A percentile compares a stretch with the other conserved stretches of the same genome.
Conservation (phyloP, 2,113 vertebrate species). For the Hystrix cristata region DNA sequence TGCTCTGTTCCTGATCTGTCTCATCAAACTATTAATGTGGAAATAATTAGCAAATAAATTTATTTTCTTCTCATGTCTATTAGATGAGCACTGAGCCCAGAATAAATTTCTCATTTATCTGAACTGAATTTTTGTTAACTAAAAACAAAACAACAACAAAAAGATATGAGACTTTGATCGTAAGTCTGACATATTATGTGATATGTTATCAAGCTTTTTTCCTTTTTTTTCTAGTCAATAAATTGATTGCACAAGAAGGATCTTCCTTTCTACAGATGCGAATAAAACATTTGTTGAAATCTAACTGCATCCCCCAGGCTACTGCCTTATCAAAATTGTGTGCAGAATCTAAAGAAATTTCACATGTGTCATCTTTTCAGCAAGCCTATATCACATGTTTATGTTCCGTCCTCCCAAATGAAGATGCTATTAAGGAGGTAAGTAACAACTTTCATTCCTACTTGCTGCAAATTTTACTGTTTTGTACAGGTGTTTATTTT, state of each 20-base stretch:
- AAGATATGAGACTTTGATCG: background rate
- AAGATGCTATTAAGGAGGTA: slow-evolving; percentile 98
- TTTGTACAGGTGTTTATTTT: slow-evolving; percentile 61
- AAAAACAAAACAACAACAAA: slow-evolving; percentile 42
- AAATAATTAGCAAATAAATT: slow-evolving; percentile 41
- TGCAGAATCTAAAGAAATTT: slow-evolving; percentile 93
- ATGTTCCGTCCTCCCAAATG: slow-evolving; percentile 95
- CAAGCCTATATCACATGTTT: slow-evolving; percentile 96
- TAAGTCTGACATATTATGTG: slow-evolving; percentile 8
- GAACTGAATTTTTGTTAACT: slow-evolving; percentile 47
- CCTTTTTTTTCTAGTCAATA: slow-evolving; percentile 90
- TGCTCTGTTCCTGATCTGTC: slow-evolving; percentile 44
- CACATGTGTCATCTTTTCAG: slow-evolving; percentile 94
- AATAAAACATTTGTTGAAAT: slow-evolving; percentile 98
- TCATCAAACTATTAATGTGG: slow-evolving; percentile 43
- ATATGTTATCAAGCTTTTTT: slow-evolving; percentile 62
- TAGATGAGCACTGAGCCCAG: slow-evolving; percentile 50
- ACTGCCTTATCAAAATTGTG: slow-evolving; percentile 95
- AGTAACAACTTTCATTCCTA: slow-evolving; percentile 68
- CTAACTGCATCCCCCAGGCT: slow-evolving; percentile 95
- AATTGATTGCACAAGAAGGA: slow-evolving; percentile 96
- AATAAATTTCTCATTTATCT: slow-evolving; percentile 52
- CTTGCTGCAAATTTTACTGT: background rate
- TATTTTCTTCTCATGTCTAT: slow-evolving; percentile 53
- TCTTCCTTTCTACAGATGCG: slow-evolving; percentile 98